A percentile compares a stretch with the other conserved stretches of the same genome.
These are phyloP conservation scores for Neosalanx taihuensis DNA, from an alignment of 2,797 vertebrate genomes.

Conservation along the genomic window DNA sequence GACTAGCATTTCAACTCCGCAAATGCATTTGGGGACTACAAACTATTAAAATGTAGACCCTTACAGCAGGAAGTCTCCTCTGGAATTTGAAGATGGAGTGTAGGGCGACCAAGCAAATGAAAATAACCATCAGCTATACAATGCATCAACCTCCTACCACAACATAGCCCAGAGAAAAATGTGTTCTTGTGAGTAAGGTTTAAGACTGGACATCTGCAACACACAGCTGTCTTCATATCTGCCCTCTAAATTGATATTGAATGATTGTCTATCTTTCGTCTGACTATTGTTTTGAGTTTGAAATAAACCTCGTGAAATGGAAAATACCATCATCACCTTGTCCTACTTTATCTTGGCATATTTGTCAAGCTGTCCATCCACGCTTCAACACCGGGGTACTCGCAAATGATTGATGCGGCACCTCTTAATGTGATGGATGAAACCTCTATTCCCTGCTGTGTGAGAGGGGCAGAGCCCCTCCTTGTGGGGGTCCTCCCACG, in stretches of 20 bases:
- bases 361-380: conserved; percentile 71
- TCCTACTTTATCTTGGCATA: conserved; percentile 66
- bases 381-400: conserved; percentile 64
- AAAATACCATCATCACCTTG: conserved; percentile 62
- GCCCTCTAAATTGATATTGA: conserved; percentile 34
- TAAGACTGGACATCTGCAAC: conserved; percentile 39
- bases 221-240: conserved; percentile 41
- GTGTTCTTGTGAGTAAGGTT: conserved; percentile 35
- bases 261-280: conserved; percentile 38
- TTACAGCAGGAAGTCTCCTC: conserved; percentile 25
- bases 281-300: conserved; percentile 35
- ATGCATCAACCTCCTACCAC: conserved; percentile 18
- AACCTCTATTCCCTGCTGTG: conserved; percentile 58
- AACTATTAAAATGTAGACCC: conserved; percentile 49
- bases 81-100: conserved; percentile 38
- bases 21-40: conserved; percentile 32
- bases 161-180: conserved; percentile 29
- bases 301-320: conserved; percentile 48
- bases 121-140: conserved; percentile 38
- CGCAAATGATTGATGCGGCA: conserved; percentile 75
- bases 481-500: conserved; percentile 42
- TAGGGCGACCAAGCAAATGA: conserved; percentile 54
- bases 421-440: conserved; percentile 74
- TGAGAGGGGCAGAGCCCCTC: neutral
- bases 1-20: neutral